Evolutionary conservation across 1,140 invertebrate genomes (phyloP).

Genomic region (Bursaphelenchus mucronatus): DNA sequence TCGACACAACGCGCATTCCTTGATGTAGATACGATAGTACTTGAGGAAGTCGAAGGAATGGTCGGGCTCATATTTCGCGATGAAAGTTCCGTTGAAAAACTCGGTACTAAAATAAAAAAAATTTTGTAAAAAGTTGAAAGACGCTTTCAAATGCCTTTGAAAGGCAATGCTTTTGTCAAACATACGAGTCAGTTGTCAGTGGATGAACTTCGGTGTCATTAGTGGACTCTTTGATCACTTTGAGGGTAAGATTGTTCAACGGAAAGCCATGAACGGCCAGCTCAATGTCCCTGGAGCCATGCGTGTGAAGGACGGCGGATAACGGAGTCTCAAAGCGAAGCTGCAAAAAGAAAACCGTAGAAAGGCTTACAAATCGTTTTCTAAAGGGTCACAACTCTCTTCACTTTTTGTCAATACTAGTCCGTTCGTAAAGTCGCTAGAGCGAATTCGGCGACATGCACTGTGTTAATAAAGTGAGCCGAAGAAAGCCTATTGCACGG

Average conservation of each 20-base stretch:
- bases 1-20: slow-evolving; percentile 26
- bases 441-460: too few relatives aligned
- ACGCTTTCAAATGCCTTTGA: slow-evolving; percentile 3
- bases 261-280: slow-evolving; percentile 43
- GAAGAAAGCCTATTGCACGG: too few relatives aligned
- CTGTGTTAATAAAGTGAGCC: too few relatives aligned
- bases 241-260: slow-evolving; percentile 32
- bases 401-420: too few relatives aligned
- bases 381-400: too few relatives aligned
- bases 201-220: slow-evolving; percentile 33
- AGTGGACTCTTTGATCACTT: slow-evolving; percentile 25
- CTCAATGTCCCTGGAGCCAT: slow-evolving; percentile 16
- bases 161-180: background rate
- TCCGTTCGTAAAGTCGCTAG: too few relatives aligned
- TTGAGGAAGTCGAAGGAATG: slow-evolving; percentile 47
- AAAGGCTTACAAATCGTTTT: too few relatives aligned
- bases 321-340: slow-evolving; percentile 20
- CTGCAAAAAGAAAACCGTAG: slow-evolving; percentile 9
- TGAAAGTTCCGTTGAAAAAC: slow-evolving; percentile 42
- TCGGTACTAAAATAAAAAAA: slow-evolving; percentile 18
- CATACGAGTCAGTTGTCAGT: slow-evolving; percentile 15
- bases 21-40: slow-evolving; percentile 37
- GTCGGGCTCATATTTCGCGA: slow-evolving; percentile 30
- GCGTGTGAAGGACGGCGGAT: background rate
- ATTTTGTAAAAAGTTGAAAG: slow-evolving; percentile 4